Base-by-base conservation (phyloP, 1,140 invertebrate species). In the Augochlora pura region DNA sequence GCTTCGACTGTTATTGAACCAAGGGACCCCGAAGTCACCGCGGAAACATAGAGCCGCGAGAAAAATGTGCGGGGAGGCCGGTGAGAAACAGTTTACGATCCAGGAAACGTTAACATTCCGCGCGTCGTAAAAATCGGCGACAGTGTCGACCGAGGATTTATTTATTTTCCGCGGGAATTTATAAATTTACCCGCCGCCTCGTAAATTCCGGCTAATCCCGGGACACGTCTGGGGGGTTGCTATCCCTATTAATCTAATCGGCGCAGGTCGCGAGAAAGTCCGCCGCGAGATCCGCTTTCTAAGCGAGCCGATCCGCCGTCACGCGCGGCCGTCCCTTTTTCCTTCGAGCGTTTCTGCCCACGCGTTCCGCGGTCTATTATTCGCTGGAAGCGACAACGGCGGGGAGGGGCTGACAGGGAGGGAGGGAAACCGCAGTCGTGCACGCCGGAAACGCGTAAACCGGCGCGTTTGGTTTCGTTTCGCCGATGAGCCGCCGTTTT, bases 191-290 rank as follows among this genome's bases (percentile, higher is more conserved):
- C 8, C 12, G 60, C 12, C 64, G 18, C 5, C 5, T 32, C 65
- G 60, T 77, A 77, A 77, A 77, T 76, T 46, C n/a, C 74, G 67
- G 72, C 77, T 83, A 77, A 62, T 83, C 25, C 65, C 16, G 32
- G 67, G 39, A 64, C 42, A 46, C 57, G 42, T 39, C 68, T n/a
- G n/a, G 23, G n/a, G 54, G 68, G 69, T 74, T 70, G 80, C 10
- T 38, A 54, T 77, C 52, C 25, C 59, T 62, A 59, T 78, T 82
- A 72, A 77, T 77, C 57, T 65, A 65, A 82, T 32, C 68, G 10
- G 25, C 12, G 12, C n/a, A n/a, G 46, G 65, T 66, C 68, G 76
- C 64, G 76, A 84, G 81, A 83, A 75, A 84, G 57, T 12, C 23
- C 23, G 2, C n/a, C 46, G 57, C 67, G 76, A 81, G 42, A 69